phyloP scores from a whole-genome alignment of 35 echinoderm and acorn worm species.

The Heliocidaris tuberculata region DNA sequence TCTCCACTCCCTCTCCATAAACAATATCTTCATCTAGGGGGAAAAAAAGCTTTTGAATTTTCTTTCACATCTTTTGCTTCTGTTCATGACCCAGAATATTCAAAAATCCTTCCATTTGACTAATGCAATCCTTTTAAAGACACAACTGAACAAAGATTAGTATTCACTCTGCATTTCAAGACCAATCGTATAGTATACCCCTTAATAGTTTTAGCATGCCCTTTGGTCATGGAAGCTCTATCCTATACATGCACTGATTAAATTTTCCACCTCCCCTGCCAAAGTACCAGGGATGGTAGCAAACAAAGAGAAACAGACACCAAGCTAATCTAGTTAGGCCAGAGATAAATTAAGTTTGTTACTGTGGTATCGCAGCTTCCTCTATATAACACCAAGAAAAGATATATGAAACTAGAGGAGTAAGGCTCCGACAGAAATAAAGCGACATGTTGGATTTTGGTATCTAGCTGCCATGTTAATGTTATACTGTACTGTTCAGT shows the following conservation, averaged over 20 bases:
- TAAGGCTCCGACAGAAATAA: not conserved
- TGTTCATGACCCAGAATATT: too few relatives aligned
- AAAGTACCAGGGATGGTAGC: slow-evolving; percentile 15
- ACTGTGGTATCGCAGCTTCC: not conserved
- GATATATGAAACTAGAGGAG: not conserved
- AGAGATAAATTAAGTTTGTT: slow-evolving; percentile 7
- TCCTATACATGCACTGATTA: not conserved
- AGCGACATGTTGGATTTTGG: not conserved
- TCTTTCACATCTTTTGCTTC: too few relatives aligned
- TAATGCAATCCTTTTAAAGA: too few relatives aligned
- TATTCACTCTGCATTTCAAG: not conserved
- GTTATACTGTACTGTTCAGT: not conserved
- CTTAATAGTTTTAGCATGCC: slow-evolving; percentile 9
- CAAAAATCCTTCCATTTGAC: too few relatives aligned
- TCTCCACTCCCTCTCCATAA: too few relatives aligned
- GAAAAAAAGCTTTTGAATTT: too few relatives aligned
- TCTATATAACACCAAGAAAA: not conserved
- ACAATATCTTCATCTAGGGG: too few relatives aligned
- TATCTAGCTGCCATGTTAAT: not conserved
- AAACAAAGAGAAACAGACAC: slow-evolving; percentile 33
- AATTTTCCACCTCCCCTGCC: slow-evolving; percentile 6
- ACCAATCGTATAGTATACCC: not conserved
- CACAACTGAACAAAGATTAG: not conserved
- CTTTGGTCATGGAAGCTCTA: not conserved
- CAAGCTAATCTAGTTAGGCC: slow-evolving; percentile 7